phyloP scores from a whole-genome alignment of 2,888 invertebrate species.

The Ichneumoninae sp. region DNA sequence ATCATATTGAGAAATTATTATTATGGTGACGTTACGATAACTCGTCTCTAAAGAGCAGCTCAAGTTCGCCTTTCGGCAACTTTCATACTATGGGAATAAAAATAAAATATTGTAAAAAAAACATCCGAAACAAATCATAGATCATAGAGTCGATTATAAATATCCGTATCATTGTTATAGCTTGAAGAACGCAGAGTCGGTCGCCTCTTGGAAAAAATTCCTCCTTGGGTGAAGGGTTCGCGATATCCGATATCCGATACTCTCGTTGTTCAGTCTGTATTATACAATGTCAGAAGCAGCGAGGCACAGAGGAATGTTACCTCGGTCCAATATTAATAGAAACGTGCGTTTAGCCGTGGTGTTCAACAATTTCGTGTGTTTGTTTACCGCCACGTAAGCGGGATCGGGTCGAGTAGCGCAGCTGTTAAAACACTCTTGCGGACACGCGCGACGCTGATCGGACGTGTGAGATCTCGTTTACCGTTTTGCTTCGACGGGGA shows the following conservation, averaged over 20 bases:
- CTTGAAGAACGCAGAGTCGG: not conserved
- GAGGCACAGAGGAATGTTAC: not conserved
- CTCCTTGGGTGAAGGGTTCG: not conserved
- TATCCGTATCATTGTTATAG: not conserved
- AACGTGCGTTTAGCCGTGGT: slow-evolving; percentile 19
- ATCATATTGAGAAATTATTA: not conserved
- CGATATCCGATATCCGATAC: slow-evolving; percentile 41
- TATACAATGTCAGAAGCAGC: slow-evolving; percentile 1
- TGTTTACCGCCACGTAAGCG: slow-evolving; percentile 35
- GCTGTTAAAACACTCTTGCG: slow-evolving; percentile 53
- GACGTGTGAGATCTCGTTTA: slow-evolving; percentile 18
- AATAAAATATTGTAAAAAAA: no score
- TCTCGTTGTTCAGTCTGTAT: not conserved
- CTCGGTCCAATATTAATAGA: slow-evolving; percentile 21
- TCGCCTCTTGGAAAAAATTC: not conserved
- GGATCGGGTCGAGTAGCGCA: slow-evolving; percentile 29
- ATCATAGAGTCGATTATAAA: not conserved
- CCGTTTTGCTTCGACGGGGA: slow-evolving; percentile 24
- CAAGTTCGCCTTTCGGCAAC: no score
- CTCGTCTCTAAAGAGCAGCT: no score
- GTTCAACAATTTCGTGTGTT: slow-evolving; percentile 36
- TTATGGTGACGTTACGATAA: no score
- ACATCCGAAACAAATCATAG: no score
- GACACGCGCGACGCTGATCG: not conserved
- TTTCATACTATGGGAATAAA: no score